A percentile compares a stretch with the other conserved stretches of the same genome.
These are phyloP conservation scores for Cheilosia scutellata DNA, from an alignment of 2,888 invertebrate genomes.

Conservation along the genomic window DNA sequence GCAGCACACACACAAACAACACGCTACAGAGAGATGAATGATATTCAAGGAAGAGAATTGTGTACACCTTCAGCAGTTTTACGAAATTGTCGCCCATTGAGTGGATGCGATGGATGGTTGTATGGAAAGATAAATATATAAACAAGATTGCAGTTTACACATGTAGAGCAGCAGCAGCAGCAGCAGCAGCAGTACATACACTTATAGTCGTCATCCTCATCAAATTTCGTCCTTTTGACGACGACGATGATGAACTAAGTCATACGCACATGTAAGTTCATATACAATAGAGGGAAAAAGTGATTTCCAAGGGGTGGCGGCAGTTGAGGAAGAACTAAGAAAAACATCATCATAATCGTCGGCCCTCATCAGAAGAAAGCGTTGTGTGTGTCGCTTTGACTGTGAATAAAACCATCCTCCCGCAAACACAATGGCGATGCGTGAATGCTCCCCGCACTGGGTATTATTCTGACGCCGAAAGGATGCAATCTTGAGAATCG, in stretches of 20 bases:
- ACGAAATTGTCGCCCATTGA: conserved; percentile 23
- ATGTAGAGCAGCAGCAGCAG: background rate
- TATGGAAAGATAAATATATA: conserved; percentile 25
- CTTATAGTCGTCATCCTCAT: background rate
- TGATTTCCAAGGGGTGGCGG: background rate
- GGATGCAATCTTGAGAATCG: conserved; percentile 7
- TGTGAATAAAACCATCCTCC: conserved; percentile 4
- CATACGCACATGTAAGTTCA: conserved; percentile 41
- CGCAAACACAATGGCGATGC: conserved; percentile 18
- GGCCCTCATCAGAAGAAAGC: conserved; percentile 11
- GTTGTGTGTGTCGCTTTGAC: conserved; percentile 11
- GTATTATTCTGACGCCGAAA: background rate
- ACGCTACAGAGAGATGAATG: conserved; percentile 11
- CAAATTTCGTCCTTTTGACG: background rate
- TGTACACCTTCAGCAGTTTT: conserved; percentile 15
- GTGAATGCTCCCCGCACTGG: conserved; percentile 1
- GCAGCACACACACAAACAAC: conserved; percentile 1
- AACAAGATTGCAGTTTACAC: background rate
- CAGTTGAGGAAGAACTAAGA: conserved; percentile 2
- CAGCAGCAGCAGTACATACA: background rate
- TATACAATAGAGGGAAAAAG: conserved; percentile 17
- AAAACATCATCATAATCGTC: conserved; percentile 28
- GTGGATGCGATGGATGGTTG: conserved; percentile 16
- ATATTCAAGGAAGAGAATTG: conserved; percentile 33
- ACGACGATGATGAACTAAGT: conserved; percentile 22